These are phyloP conservation scores for Fragum whitleyi DNA, from an alignment of 2,888 invertebrate genomes.

Conservation along the genomic window DNA sequence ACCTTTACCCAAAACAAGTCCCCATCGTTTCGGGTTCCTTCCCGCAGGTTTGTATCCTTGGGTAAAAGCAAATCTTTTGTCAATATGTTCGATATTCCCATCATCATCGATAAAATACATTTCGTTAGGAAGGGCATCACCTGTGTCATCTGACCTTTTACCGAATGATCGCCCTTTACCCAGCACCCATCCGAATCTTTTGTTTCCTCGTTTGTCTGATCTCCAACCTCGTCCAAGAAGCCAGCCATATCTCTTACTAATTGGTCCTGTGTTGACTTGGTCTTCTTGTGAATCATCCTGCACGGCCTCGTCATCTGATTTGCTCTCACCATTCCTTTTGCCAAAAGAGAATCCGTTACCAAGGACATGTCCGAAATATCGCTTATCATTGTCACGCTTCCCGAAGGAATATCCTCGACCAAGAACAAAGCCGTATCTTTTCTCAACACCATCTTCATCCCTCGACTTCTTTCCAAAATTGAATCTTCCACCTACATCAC, in stretches of 20 bases:
- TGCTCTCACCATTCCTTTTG: slow-evolving; percentile 35
- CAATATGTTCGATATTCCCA: slow-evolving; percentile 31
- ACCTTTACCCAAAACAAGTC: slow-evolving; percentile 41
- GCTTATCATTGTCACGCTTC: slow-evolving; percentile 2
- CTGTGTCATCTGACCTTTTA: slow-evolving; percentile 28
- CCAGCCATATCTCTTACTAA: slow-evolving; percentile 28
- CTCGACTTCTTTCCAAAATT: slow-evolving; percentile 2
- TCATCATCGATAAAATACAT: slow-evolving; percentile 46
- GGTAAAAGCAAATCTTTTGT: slow-evolving; percentile 15
- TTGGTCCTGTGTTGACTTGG: not conserved
- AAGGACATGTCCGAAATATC: slow-evolving; percentile 37
- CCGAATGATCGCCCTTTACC: slow-evolving; percentile 46
- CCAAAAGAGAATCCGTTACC: slow-evolving; percentile 50
- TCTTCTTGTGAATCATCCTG: not conserved
- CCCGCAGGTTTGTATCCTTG: not conserved
- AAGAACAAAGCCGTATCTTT: slow-evolving; percentile 38
- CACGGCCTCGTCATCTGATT: not conserved
- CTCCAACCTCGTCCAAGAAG: slow-evolving; percentile 41
- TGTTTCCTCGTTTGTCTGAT: slow-evolving; percentile 41
- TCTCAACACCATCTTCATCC: slow-evolving; percentile 11
- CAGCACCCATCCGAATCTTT: slow-evolving; percentile 52
- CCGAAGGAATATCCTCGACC: slow-evolving; percentile 38
- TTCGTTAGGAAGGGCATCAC: not conserved
- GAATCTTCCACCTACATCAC: slow-evolving; percentile 23
- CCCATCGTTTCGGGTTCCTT: slow-evolving; percentile 31